A percentile compares a stretch with the other conserved stretches of the same genome.
These are phyloP conservation scores for Muscicapa adusta DNA, from an alignment of 2,113 vertebrate genomes.

Conservation along the genomic window DNA sequence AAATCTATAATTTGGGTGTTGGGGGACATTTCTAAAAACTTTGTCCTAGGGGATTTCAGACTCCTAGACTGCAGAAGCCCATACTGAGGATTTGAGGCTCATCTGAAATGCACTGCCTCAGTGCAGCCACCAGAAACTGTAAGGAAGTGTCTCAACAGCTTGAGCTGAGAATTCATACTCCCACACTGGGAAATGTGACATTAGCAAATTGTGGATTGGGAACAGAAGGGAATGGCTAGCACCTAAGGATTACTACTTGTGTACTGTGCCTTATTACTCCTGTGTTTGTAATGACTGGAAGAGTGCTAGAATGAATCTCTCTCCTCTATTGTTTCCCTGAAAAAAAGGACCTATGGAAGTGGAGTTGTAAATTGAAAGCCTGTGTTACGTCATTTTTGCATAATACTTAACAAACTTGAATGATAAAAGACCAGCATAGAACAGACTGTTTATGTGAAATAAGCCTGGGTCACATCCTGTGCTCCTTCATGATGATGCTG, in stretches of 20 bases:
- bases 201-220: conserved; percentile 7
- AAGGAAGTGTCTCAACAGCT: conserved; percentile 25
- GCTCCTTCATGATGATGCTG: background rate
- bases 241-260: background rate
- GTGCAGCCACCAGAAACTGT: background rate
- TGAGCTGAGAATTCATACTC: conserved; percentile 35
- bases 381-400: background rate
- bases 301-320: background rate
- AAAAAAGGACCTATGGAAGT: background rate
- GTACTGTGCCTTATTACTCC: background rate
- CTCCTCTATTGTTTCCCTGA: background rate
- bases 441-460: background rate
- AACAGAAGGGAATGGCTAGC: conserved; percentile 55
- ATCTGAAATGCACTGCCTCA: background rate
- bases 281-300: background rate
- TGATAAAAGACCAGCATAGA: background rate
- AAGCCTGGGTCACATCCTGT: background rate
- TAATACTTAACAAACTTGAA: background rate
- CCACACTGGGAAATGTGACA: conserved; percentile 21
- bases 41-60: background rate
- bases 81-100: background rate
- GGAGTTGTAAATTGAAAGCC: background rate
- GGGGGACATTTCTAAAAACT: background rate
- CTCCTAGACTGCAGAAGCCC: background rate
- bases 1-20: background rate